Conservation (phyloP, 2,888 invertebrate species). For the Pharmacophagus antenor region DNA sequence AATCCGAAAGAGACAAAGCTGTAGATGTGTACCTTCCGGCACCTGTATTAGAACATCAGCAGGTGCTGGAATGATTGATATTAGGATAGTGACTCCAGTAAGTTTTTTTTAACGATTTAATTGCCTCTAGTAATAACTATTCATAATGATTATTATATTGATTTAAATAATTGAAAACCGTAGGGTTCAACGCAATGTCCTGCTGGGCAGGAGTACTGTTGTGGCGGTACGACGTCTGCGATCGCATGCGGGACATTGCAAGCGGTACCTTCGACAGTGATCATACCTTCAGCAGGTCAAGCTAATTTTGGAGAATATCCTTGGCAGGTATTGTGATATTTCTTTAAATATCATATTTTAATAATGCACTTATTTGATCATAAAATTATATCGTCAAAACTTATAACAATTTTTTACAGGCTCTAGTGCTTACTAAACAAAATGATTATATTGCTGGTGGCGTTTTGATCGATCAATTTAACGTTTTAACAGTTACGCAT, state of each 20-base stretch:
- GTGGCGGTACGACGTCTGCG: conserved; percentile 45
- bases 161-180: conserved; percentile 17
- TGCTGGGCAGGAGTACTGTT: conserved; percentile 69
- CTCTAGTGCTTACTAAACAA: conserved; percentile 77
- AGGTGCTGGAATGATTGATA: conserved; percentile 81
- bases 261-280: conserved; percentile 53
- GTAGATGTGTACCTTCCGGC: conserved; percentile 63
- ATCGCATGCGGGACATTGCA: conserved; percentile 73
- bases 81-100: conserved; percentile 83
- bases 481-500: conserved; percentile 88
- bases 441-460: conserved; percentile 87
- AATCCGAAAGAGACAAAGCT: conserved; percentile 66
- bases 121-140: background rate
- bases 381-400: background rate
- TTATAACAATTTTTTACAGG: conserved; percentile 55
- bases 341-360: background rate
- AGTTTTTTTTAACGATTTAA: conserved; percentile 39
- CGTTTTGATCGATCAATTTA: conserved; percentile 83
- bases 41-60: conserved; percentile 59
- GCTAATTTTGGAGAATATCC: conserved; percentile 86
- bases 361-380: background rate
- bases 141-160: no score
- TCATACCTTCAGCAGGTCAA: conserved; percentile 72
- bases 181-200: conserved; percentile 50
- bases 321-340: conserved; percentile 83